Base-by-base conservation (phyloP, 2,888 invertebrate genomes). In the Dilophus febrilis region DNA sequence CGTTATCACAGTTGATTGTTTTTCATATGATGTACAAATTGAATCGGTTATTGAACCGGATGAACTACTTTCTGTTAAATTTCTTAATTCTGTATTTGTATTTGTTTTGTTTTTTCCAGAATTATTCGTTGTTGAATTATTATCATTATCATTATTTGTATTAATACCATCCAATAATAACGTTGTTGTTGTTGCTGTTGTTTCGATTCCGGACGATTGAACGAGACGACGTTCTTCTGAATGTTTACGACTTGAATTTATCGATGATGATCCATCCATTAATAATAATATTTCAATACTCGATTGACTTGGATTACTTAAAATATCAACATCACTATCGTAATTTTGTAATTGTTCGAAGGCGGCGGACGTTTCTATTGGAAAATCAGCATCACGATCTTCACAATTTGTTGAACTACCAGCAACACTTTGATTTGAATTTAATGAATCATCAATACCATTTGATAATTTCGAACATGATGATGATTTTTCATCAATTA, bases 241-340 rank as follows among this genome's bases (percentile, higher is more conserved):
- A 6, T 54, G 55, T 43, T 58, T 60, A 6, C 61, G 57, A 40
- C 47, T 53, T n/a, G 49, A 47, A 3, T 51, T 48, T 11, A 48
- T 6, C 22, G 29, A 36, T 8, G 14, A 33, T 1, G 29, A 32
- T 12, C 47, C 65, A 64, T 70, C 71, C 22, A 22, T 22, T 22
- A 22, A 22, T 22, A 22, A 22, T 37, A 76, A 54, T 26, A 76
- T 70, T 59, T 76, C 75, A 41, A 78, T 75, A 51, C 77, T 77
- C 48, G 75, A 75, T 51, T 74, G 73, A 57, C 77, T 78, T 12
- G 77, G 77, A 59, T 77, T 77, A 44, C 75, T 77, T 18, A 79
- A 64, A 33, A 79, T 66, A 48, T 78, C 76, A 44, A 79, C 72
- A 50, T 79, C 78, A 56, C 78, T 78, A 49, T 74, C 75, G 40